A percentile compares a stretch with the other conserved stretches of the same genome.
Evolutionary conservation across 2,888 invertebrate species (phyloP).

Genomic region (Oxyscelio sp.): DNA sequence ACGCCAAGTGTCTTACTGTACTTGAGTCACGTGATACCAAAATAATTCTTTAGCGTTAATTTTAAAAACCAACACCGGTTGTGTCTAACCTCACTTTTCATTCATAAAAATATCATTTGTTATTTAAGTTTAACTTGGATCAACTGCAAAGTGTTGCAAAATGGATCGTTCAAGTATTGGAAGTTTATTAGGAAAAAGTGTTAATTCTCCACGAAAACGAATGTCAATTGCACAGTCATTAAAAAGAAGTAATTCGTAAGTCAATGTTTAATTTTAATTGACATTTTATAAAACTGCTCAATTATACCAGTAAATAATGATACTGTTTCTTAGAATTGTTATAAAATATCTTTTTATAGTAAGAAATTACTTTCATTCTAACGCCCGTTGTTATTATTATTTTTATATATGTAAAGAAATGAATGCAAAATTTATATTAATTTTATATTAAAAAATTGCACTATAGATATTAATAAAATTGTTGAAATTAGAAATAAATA

Average conservation of each 20-base stretch:
- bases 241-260: constrained; percentile 85
- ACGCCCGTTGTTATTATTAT: too few species aligned
- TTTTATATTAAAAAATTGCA: too few species aligned
- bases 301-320: too few species aligned
- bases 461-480: too few species aligned
- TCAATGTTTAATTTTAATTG: constrained; percentile 37
- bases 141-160: neutral
- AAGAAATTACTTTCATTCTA: too few species aligned
- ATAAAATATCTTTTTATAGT: too few species aligned
- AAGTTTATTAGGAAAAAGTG: constrained; percentile 79
- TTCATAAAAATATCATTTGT: neutral
- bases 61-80: constrained; percentile 1
- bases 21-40: neutral
- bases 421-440: too few species aligned
- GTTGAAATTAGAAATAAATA: too few species aligned
- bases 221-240: constrained; percentile 86
- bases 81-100: constrained; percentile 14
- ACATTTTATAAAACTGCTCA: too few species aligned
- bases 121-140: neutral
- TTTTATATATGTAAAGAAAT: neutral
- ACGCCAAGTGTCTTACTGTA: too few species aligned
- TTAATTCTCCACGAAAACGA: constrained; percentile 85
- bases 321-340: too few species aligned
- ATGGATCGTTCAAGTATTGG: constrained; percentile 81
- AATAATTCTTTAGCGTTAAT: neutral